These are phyloP conservation scores for Aphrocallistes beatrix DNA, from an alignment of 37 sponge, comb jelly and placozoan genomes.

Conservation along the genomic window DNA sequence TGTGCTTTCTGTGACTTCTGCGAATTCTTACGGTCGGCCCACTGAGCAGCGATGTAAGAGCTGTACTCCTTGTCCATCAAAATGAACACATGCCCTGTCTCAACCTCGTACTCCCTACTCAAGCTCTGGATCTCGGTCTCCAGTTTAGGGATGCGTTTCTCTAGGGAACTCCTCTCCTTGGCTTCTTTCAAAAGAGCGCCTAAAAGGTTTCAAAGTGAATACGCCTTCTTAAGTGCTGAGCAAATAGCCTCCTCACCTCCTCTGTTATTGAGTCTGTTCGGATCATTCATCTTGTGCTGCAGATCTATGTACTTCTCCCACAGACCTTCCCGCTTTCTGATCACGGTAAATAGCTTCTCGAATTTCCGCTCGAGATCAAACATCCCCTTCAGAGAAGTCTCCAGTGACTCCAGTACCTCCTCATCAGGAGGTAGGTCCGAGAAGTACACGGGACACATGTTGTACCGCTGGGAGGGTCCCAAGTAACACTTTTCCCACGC, in stretches of 20 bases:
- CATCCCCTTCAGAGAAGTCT: background rate
- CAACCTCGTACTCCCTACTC: background rate
- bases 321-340: background rate
- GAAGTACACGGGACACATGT: conserved; percentile 10
- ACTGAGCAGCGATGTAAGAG: background rate
- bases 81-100: background rate
- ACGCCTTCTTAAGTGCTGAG: too few species aligned
- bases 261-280: conserved; percentile 14
- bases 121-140: background rate
- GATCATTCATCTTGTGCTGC: background rate
- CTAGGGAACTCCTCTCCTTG: conserved; percentile 3
- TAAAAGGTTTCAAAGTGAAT: too few species aligned
- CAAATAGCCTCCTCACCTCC: background rate
- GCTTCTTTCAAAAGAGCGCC: background rate
- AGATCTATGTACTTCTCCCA: conserved; percentile 1
- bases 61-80: background rate
- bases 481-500: background rate
- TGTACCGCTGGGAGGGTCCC: conserved; percentile 5
- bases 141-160: background rate
- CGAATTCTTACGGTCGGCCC: background rate
- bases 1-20: background rate
- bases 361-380: background rate
- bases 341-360: background rate
- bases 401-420: background rate
- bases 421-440: background rate